Conservation (phyloP, 1,140 invertebrate genomes). For the Drosophila sp. region DNA sequence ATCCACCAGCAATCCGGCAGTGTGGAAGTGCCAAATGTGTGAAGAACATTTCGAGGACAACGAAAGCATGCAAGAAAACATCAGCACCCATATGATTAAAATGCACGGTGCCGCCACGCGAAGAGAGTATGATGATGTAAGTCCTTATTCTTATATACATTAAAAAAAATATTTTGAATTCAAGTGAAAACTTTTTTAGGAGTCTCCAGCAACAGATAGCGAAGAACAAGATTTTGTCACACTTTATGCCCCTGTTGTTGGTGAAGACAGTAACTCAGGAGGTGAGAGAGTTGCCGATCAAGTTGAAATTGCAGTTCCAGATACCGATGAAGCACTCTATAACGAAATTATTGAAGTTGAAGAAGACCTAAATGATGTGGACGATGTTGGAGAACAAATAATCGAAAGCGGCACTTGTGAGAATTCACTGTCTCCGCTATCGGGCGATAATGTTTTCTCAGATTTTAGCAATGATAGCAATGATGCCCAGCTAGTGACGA, state of each 20-base stretch:
- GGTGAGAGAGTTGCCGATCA: conserved; percentile 33
- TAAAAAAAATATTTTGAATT: too few relatives aligned
- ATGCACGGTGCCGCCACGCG: conserved; percentile 38
- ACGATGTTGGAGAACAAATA: conserved; percentile 21
- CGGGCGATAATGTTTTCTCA: conserved; percentile 26
- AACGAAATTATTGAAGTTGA: conserved; percentile 51
- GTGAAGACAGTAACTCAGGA: conserved; percentile 6
- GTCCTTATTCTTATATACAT: too few relatives aligned
- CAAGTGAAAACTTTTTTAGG: too few relatives aligned
- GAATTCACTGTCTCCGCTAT: conserved; percentile 37
- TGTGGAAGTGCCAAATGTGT: conserved; percentile 66
- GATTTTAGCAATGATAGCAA: conserved; percentile 45
- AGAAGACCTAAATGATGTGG: conserved; percentile 33
- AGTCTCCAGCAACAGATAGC: not conserved
- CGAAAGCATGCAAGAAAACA: conserved; percentile 26
- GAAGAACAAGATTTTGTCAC: conserved; percentile 22
- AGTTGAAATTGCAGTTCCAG: conserved; percentile 9
- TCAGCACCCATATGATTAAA: conserved; percentile 41
- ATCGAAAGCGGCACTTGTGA: conserved; percentile 15
- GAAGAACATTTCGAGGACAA: conserved; percentile 46
- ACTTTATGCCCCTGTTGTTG: conserved; percentile 21
- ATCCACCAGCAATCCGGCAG: conserved; percentile 19
- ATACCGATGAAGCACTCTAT: conserved; percentile 39
- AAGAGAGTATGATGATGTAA: conserved; percentile 21
- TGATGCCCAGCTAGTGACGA: conserved; percentile 40